phyloP scores from a whole-genome alignment of 2,888 invertebrate species.

The Coremacera marginata region DNA sequence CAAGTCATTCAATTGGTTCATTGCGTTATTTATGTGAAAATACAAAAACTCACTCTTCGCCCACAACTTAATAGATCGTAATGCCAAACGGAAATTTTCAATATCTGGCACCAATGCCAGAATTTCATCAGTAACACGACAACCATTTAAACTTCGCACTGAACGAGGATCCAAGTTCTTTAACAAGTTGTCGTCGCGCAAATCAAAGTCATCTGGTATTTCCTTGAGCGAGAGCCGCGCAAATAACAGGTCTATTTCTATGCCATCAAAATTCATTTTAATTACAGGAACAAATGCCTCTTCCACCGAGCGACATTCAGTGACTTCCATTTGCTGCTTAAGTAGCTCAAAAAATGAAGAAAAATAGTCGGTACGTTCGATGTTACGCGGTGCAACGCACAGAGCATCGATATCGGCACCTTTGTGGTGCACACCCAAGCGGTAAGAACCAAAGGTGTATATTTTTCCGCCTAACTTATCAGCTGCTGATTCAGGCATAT shows the following conservation, averaged over 20 bases:
- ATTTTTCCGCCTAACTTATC: constrained; percentile 97
- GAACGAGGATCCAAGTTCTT: constrained; percentile 97
- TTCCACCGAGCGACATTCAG: constrained; percentile 90
- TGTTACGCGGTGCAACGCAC: constrained; percentile 97
- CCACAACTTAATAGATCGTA: constrained; percentile 97
- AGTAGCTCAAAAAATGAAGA: constrained; percentile 92
- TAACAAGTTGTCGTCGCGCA: constrained; percentile 89
- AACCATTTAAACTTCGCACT: constrained; percentile 96
- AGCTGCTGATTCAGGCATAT: constrained; percentile 92
- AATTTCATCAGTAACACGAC: constrained; percentile 98
- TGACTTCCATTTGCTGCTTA: constrained; percentile 87
- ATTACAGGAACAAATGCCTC: constrained; percentile 99
- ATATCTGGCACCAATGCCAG: constrained; percentile 94
- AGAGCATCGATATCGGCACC: constrained; percentile 99
- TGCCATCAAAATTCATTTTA: constrained; percentile 98
- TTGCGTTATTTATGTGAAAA: neutral
- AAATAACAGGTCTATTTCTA: constrained; percentile 98
- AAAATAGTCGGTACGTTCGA: constrained; percentile 95
- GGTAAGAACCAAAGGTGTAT: constrained; percentile 99
- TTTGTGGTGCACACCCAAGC: constrained; percentile 94
- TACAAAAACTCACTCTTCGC: constrained; percentile 88
- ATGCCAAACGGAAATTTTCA: constrained; percentile 91
- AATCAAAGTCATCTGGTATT: constrained; percentile 90
- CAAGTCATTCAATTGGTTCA: too few species aligned
- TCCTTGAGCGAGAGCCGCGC: constrained; percentile 95